A percentile compares a stretch with the other conserved stretches of the same genome.
phyloP scores from a whole-genome alignment of 2,888 invertebrate species.

The Fragum fragum region DNA sequence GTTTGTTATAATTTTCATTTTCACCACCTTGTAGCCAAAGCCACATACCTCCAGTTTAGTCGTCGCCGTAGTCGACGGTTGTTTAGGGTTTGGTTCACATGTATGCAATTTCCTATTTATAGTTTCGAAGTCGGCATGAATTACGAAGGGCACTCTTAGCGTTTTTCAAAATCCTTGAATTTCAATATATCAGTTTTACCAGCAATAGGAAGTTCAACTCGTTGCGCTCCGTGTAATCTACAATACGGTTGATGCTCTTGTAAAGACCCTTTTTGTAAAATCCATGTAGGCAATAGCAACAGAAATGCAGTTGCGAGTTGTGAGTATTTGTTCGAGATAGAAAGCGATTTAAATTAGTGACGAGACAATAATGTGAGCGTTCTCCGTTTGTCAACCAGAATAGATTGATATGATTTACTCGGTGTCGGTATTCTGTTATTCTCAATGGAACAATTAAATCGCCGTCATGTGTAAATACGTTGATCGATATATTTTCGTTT shows the following conservation, averaged over 20 bases:
- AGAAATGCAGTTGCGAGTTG: constrained; percentile 26
- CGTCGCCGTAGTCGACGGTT: constrained; percentile 22
- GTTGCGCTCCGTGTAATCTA: constrained; percentile 37
- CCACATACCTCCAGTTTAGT: constrained; percentile 47
- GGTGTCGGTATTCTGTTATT: constrained; percentile 29
- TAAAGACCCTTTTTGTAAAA: constrained; percentile 27
- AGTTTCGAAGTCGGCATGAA: constrained; percentile 53
- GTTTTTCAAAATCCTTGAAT: constrained; percentile 54
- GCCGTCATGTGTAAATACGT: constrained; percentile 53
- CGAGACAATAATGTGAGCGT: constrained; percentile 49
- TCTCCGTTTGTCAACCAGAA: constrained; percentile 40
- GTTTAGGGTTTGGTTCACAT: constrained; percentile 38
- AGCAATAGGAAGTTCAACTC: constrained; percentile 27
- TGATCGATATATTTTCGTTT: constrained; percentile 37
- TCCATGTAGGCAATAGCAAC: constrained; percentile 44
- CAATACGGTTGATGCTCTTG: constrained; percentile 40
- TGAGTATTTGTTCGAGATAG: constrained; percentile 42
- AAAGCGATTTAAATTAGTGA: constrained; percentile 52
- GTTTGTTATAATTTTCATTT: constrained; percentile 43
- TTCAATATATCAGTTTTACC: constrained; percentile 33
- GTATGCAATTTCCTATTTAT: constrained; percentile 43
- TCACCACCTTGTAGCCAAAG: constrained; percentile 50
- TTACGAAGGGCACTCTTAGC: constrained; percentile 43
- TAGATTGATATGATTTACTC: constrained; percentile 45
- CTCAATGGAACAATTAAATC: constrained; percentile 36